Base-by-base conservation (phyloP, 1,140 invertebrate genomes). In the Drosophila tsacasi region DNA sequence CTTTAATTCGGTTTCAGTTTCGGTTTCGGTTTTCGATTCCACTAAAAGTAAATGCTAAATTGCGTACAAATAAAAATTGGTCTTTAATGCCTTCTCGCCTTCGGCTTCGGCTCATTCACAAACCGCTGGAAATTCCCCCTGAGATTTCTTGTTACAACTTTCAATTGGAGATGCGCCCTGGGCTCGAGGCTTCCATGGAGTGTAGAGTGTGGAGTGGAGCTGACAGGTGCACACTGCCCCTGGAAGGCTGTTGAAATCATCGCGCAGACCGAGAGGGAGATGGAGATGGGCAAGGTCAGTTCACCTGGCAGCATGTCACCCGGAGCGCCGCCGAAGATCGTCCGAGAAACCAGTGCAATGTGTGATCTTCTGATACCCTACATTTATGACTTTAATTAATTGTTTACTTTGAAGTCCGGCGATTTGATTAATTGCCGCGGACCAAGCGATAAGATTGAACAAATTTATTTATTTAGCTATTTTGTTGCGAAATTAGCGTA, bases 191-290 rank as follows among this genome's bases (percentile, higher is more conserved):
- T 79, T 66, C 39, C 50, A 58, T 55, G 32, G 21, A 55, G 52
- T 23, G 32, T 17, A 2, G 54, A 57, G 39, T 66, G 62, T 32
- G 27, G 49, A 52, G 9, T 30, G 49, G 10, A 44, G 61, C 21
- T 81, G 84, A 68, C 83, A 86, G 83, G 83, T 86, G 83, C 75
- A 52, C 50, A 40, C 21, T 52, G 61, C 50, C 73, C 55, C 81
- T 86, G 80, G 83, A 76, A 65, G 79, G 76, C 61, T 86, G 81
- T 86, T 84, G 82, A 84, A 84, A 84, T 86, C 55, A 42, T 64
- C 63, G 55, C 49, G 8, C 30, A 27, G 61, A 54, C 12, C n/a
- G 13, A 27, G 42, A 57, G 37, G 46, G 46, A 27, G 47, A 30
- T 30, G 60, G 46, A 47, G 83, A 85, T 76, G 71, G 61, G 81